A percentile compares a stretch with the other conserved stretches of the same genome.
Conservation (phyloP, 2,888 invertebrate species). For the Apotomis turbidana region DNA sequence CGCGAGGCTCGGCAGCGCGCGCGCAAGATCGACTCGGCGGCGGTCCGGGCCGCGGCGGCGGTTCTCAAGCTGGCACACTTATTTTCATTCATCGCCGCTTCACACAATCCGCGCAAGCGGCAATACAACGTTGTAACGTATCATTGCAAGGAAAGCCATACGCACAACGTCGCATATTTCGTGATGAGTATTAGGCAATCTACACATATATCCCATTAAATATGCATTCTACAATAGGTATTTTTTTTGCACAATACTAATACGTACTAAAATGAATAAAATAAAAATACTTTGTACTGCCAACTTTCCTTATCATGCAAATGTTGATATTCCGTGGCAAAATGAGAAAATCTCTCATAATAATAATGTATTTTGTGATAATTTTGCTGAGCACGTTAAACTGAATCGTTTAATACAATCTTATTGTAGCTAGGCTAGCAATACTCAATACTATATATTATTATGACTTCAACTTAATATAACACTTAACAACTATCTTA, state of each 20-base stretch:
- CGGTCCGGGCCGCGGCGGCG: neutral
- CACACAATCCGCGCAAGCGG: neutral
- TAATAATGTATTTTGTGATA: neutral
- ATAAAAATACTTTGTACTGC: slow-evolving; percentile 41
- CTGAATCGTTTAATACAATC: slow-evolving; percentile 53
- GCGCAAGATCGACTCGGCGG: neutral
- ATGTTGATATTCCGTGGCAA: slow-evolving; percentile 15
- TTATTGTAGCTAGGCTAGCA: slow-evolving; percentile 75
- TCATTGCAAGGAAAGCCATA: neutral
- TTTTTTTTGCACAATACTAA: slow-evolving; percentile 21
- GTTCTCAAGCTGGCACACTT: no score
- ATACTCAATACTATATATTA: slow-evolving; percentile 71
- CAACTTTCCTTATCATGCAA: slow-evolving; percentile 8
- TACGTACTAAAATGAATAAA: slow-evolving; percentile 26
- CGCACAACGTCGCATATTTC: slow-evolving; percentile 11
- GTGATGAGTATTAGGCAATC: slow-evolving; percentile 18
- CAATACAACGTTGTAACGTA: neutral
- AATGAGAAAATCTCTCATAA: neutral
- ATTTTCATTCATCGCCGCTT: no score
- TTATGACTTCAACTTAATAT: slow-evolving; percentile 80
- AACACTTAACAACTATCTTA: slow-evolving; percentile 52
- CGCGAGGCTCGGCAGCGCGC: neutral
- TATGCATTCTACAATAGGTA: slow-evolving; percentile 10
- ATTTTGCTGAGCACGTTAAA: slow-evolving; percentile 20
- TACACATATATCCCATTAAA: slow-evolving; percentile 24